These are phyloP conservation scores for Lepus townsendii DNA, from an alignment of 2,797 vertebrate genomes.

Conservation along the genomic window DNA sequence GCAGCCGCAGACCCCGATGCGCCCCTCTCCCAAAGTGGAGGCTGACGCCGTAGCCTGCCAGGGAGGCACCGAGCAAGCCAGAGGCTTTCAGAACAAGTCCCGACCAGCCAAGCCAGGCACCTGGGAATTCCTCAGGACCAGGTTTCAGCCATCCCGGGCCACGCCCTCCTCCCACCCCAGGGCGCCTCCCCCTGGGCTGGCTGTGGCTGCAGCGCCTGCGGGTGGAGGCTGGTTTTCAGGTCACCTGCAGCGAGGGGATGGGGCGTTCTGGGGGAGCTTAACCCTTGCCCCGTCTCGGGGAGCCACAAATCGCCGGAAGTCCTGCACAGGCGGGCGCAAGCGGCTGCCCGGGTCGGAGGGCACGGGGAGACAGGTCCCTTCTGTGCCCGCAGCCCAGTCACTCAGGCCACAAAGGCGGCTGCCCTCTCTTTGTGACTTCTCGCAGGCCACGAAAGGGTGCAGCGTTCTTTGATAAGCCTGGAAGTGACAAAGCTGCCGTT, in stretches of 20 bases:
- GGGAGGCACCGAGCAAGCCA: background rate
- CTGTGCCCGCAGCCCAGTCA: background rate
- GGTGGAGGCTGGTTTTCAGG: background rate
- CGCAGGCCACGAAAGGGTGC: background rate
- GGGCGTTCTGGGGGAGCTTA: too few relatives aligned
- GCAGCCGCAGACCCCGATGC: background rate
- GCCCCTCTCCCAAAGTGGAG: too few relatives aligned
- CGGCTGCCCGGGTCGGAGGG: slow-evolving; percentile 30
- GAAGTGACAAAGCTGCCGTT: background rate
- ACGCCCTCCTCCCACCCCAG: background rate
- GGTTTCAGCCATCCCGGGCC: background rate
- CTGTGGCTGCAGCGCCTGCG: slow-evolving; percentile 33
- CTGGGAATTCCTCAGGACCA: background rate
- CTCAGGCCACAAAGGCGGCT: background rate
- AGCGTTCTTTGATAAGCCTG: fast-evolving
- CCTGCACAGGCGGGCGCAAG: background rate
- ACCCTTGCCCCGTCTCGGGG: background rate
- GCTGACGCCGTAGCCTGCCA: background rate
- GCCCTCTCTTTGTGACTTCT: background rate
- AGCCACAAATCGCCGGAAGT: slow-evolving; percentile 2
- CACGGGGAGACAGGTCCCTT: background rate
- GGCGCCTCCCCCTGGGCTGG: background rate
- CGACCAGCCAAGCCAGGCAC: background rate
- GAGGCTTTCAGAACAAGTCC: background rate
- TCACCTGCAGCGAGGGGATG: too few relatives aligned